A percentile compares a stretch with the other conserved stretches of the same genome.
Evolutionary conservation across 2,797 vertebrate genomes (phyloP).

Genomic region (Danio albolineatus): DNA sequence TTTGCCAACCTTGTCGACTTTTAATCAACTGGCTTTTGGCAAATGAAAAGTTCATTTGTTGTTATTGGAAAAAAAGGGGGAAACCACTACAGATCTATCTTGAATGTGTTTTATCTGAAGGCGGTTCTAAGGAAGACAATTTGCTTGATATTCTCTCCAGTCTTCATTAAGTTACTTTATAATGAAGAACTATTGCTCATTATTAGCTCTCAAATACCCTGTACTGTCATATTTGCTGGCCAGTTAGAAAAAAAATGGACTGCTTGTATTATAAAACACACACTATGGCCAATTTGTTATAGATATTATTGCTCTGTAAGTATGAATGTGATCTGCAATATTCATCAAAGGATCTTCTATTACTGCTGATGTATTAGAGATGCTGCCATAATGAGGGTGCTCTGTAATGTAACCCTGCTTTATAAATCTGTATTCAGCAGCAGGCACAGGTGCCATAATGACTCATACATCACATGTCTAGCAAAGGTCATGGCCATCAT

Average conservation of each 20-base stretch:
- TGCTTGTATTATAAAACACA: neutral
- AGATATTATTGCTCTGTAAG: constrained; percentile 5
- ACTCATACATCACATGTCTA: constrained; percentile 37
- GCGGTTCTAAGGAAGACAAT: neutral
- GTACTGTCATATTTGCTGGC: neutral
- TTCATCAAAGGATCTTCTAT: constrained; percentile 8
- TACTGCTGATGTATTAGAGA: constrained; percentile 31
- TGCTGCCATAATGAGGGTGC: constrained; percentile 6
- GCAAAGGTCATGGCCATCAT: constrained; percentile 45
- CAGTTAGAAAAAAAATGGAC: neutral
- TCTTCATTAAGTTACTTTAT: neutral
- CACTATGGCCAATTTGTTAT: constrained; percentile 1
- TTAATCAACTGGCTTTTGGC: constrained; percentile 25
- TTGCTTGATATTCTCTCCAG: neutral
- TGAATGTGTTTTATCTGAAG: constrained; percentile 18
- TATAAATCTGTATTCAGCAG: constrained; percentile 23
- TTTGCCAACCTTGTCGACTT: constrained; percentile 6
- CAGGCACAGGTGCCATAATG: constrained; percentile 15
- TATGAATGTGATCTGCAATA: constrained; percentile 1
- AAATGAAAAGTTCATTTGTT: constrained; percentile 11
- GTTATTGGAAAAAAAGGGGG: neutral
- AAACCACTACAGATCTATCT: neutral
- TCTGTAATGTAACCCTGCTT: constrained; percentile 14
- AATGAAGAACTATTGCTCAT: neutral
- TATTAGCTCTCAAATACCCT: neutral